Conservation (phyloP, 2,797 vertebrate genomes). For the Kryptopterus vitreolus region DNA sequence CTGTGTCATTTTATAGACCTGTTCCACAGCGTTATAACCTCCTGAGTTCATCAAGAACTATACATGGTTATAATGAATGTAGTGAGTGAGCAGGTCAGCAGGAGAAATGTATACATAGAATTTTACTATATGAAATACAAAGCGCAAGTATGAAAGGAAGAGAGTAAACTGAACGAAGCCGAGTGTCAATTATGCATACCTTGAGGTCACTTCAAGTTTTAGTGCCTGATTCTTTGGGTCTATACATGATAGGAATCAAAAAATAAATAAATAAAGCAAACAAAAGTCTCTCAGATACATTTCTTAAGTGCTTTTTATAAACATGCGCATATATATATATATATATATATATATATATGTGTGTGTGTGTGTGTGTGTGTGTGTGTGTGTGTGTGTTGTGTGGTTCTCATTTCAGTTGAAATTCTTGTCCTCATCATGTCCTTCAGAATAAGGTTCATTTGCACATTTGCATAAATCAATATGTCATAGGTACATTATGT, state of each 20-base stretch:
- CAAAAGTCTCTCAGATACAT: no score
- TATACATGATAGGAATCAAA: neutral
- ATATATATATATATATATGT: neutral
- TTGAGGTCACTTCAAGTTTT: neutral
- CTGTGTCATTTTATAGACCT: neutral
- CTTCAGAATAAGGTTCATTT: neutral
- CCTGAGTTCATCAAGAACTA: neutral
- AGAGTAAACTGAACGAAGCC: neutral
- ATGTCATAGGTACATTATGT: neutral
- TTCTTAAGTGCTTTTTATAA: neutral
- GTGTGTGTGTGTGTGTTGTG: no score
- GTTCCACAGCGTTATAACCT: neutral
- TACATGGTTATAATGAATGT: neutral
- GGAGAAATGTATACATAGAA: neutral
- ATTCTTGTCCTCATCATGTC: neutral
- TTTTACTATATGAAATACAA: neutral
- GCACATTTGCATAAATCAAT: neutral
- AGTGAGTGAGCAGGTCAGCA: neutral
- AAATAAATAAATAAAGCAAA: neutral
- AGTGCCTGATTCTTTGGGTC: neutral
- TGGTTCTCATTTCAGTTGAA: no score
- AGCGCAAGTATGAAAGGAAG: neutral
- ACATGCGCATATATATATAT: no score
- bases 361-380: no score
- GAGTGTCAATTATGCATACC: neutral